Conservation (phyloP, 2,113 vertebrate species). For the Verasper variegatus region DNA sequence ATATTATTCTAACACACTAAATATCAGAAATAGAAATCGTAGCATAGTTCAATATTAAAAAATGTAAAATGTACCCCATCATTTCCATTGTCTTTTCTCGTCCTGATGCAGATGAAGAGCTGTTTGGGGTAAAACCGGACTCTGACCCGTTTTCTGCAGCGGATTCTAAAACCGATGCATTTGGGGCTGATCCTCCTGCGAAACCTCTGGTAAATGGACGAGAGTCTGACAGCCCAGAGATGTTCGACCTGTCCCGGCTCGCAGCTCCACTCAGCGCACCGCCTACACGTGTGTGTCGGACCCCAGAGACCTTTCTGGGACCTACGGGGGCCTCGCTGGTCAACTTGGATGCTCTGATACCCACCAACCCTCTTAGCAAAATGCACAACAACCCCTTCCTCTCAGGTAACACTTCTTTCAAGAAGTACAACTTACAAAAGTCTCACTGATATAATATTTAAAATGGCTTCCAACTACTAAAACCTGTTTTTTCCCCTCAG, state of each 20-base stretch:
- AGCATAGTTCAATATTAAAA: no score
- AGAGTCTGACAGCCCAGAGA: conserved; percentile 81
- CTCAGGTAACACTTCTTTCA: conserved; percentile 80
- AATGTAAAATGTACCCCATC: neutral
- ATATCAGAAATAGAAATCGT: no score
- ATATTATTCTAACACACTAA: no score
- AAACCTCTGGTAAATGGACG: conserved; percentile 84
- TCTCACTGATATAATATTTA: neutral
- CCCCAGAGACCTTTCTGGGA: conserved; percentile 92
- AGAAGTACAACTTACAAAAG: neutral
- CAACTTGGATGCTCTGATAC: conserved; percentile 91
- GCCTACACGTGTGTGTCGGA: conserved; percentile 81
- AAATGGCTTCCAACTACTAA: neutral
- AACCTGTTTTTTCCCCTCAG: conserved; percentile 68
- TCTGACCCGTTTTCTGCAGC: conserved; percentile 45
- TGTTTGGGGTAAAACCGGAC: conserved; percentile 78
- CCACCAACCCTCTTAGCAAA: conserved; percentile 80
- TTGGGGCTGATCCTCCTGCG: conserved; percentile 79
- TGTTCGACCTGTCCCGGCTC: conserved; percentile 84
- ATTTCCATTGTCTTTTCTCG: neutral
- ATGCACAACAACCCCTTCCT: conserved; percentile 91
- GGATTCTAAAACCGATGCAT: conserved; percentile 82
- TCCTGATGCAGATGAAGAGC: conserved; percentile 75
- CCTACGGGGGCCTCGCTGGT: conserved; percentile 92
- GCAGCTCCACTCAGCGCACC: conserved; percentile 81